Evolutionary conservation across 2,888 invertebrate species (phyloP), one percentile per base, ranked within the genome.

Genomic region (Eucera pruinosa): DNA sequence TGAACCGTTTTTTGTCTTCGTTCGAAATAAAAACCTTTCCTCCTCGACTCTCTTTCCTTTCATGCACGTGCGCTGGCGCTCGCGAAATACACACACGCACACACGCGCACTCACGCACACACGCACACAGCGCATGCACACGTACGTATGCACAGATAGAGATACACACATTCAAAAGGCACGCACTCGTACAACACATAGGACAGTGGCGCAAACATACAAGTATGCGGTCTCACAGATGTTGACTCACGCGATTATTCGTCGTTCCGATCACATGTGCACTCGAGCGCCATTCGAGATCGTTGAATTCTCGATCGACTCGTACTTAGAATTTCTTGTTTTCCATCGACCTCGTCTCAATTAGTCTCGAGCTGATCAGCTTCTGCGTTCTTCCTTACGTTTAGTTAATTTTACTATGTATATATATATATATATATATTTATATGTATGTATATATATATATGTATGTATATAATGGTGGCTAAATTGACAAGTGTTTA

Each of bases 401-500:
- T 81, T 84, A 82, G 69, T 83, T 85, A 83, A 83, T 58, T 85
- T 86, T 88, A 89, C 89, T 90, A 91, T 87, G 55, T 72, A 57
- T 74, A 57, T 71, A 71, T 70, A 54, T 60, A 66, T 68, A 41
- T 68, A 54, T 66, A 66, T 60, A 41, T 68, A 52, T 66, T 66
- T 72, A 23, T 55, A 60, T 71, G 41, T 74, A 57, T 71, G 57
- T 55, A 36, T 70, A 57, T 72, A 62, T 70, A 55, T 70, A 64
- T 73, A 74, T 75, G 64, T 75, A 73, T 75, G 74, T 75, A 75
- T 74, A 68, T 85, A 83, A 83, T 86, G 89, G 86, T 89, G 87
- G 90, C 91, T 92, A 92, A 92, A 92, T 92, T 92, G 92, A 92
- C 92, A 82, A 86, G 89, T 92, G 88, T 91, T 91, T 89, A 90